Evolutionary conservation across 2,888 invertebrate genomes (phyloP), one percentile per base, ranked within the genome.

Genomic region (Aricia artaxerxes): DNA sequence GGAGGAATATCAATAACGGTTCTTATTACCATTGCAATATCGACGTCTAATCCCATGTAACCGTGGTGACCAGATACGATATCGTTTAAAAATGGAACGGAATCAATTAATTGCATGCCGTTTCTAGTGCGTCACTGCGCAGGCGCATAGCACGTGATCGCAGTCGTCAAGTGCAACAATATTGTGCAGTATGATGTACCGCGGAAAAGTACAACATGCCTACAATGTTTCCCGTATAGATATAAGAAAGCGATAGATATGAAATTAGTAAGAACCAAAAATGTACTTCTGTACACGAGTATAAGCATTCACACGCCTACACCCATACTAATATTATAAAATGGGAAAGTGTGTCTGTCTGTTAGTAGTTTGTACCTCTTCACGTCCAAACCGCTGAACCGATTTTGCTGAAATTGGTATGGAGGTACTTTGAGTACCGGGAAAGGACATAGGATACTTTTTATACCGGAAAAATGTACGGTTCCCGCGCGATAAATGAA

Each of bases 51-150:
- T 13, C 69, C 31, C 69, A 38, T 38, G 64, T 31, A 64, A 31
- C 64, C 64, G 64, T 64, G 69, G 69, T 6, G 16, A 69, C 69
- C 38, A 38, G 44, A 73, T 73, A 73, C 2, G 76, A 35, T 76
- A 31, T 31, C 57, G 35, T 35, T n/a, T 31, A 75, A 53, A 75
- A 38, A 53, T 75, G 44, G 53, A 76, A 53, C 35, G 78, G 78
- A 78, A 78, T 61, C 44, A 40, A 40, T 53, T 76, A 57, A 76
- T 76, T 53, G 76, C 53, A 53, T 76, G 76, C 76, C 76, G 76
- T 76, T 76, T 76, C 76, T 76, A 76, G 6, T 57, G 76, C 76
- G 76, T 76, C 76, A 76, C 53, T 35, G 76, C 57, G 76, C 76
- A 76, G 35, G 69, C 69, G 69, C 35, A 35, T 16, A 4, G 69